Percentiles rank a stretch among this genome's conserved stretches.
These are phyloP conservation scores for Apodemus agrarius DNA, from an alignment of 2,797 vertebrate species.

Conservation along the genomic window DNA sequence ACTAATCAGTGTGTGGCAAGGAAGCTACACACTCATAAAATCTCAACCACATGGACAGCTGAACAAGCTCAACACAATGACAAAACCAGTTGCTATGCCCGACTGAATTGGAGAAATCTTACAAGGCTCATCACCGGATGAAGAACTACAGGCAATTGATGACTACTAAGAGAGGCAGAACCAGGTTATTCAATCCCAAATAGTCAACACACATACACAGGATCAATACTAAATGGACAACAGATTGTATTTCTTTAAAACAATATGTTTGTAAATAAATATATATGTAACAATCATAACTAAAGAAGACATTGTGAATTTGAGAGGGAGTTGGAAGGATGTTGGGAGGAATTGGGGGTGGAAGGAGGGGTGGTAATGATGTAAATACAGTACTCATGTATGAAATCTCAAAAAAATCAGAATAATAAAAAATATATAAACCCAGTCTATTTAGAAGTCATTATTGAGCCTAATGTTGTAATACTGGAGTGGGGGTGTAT, in stretches of 20 bases:
- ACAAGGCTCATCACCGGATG: background rate
- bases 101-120: background rate
- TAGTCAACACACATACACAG: background rate
- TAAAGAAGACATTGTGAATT: background rate
- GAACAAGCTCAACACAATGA: background rate
- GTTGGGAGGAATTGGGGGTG: background rate
- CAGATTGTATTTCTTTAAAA: background rate
- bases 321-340: background rate
- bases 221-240: background rate
- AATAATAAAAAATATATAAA: background rate
- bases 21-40: background rate
- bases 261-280: background rate
- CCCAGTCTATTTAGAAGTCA: background rate
- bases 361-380: background rate
- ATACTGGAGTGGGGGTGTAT: background rate
- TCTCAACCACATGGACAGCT: background rate
- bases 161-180: background rate
- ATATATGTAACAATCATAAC: background rate
- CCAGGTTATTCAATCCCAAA: background rate
- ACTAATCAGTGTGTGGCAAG: background rate
- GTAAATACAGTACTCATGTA: background rate
- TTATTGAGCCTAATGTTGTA: background rate
- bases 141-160: background rate
- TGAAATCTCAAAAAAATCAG: background rate
- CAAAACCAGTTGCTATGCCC: background rate